These are phyloP conservation scores for Eupithecia exiguata DNA, from an alignment of 2,888 invertebrate species.

Conservation along the genomic window DNA sequence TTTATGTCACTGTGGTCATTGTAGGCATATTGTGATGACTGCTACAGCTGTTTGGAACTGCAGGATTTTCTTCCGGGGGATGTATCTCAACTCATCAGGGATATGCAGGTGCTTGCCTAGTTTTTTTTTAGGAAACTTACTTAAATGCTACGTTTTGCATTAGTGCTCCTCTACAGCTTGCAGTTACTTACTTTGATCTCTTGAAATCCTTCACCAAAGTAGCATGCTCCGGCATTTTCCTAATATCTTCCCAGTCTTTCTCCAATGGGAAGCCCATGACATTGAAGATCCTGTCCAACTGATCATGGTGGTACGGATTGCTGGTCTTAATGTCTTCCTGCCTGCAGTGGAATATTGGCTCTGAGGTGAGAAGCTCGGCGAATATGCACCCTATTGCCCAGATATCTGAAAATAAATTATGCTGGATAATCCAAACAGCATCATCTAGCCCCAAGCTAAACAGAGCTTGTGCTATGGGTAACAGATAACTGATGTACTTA, in stretches of 20 bases:
- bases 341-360: slow-evolving; percentile 99
- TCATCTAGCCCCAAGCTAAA: background rate
- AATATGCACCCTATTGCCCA: slow-evolving; percentile 99
- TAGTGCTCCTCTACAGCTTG: background rate
- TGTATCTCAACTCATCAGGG: background rate
- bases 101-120: background rate
- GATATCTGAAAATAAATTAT: slow-evolving; percentile 87
- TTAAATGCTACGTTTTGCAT: background rate
- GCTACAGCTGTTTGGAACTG: too few species aligned
- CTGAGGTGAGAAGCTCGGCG: slow-evolving; percentile 98
- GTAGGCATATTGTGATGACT: too few species aligned
- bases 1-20: too few species aligned
- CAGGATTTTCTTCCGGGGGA: too few species aligned
- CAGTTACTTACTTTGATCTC: slow-evolving; percentile 89
- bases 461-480: background rate
- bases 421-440: background rate
- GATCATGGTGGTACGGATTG: slow-evolving; percentile 99
- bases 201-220: slow-evolving; percentile 98
- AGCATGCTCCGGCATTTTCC: slow-evolving; percentile 99
- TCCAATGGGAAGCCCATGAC: slow-evolving; percentile 99
- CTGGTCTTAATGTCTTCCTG: slow-evolving; percentile 99
- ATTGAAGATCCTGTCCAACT: slow-evolving; percentile 98
- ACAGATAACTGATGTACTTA: background rate
- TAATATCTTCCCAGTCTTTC: slow-evolving; percentile 99
- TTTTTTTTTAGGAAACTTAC: too few species aligned